Base-by-base conservation (phyloP, 1,140 invertebrate species). In the Hestina assimilis region DNA sequence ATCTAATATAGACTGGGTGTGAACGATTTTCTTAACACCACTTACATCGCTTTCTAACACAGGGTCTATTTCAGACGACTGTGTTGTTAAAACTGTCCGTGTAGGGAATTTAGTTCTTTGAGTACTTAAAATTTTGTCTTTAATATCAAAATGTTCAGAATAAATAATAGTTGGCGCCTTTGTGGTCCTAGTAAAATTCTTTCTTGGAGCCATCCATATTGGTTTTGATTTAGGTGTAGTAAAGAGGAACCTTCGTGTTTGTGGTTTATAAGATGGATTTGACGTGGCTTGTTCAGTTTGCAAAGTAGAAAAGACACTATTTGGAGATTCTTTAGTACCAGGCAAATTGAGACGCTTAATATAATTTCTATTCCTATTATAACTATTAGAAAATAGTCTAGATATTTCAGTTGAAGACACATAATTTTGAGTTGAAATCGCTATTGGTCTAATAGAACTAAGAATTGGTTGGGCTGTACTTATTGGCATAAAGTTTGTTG, bases 61-160 rank as follows among this genome's bases (percentile, higher is more conserved):
- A 46, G 85, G 85, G 48, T 88, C 83, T 45, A 88, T 87, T 29
- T 85, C 83, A 43, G 85, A 85, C 9, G 83, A 72, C 1, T 78
- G 74, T 12, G 85, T 88, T 3, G 83, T 85, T 43, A 86, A 58
- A 31, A 67, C 57, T 17, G 73, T 72, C 50, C 62, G 75, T 11
- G 69, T 63, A 9, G 69, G 50, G 23, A 43, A 19, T 11, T 43
- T 59, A 23, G 70, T 53, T 54, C 62, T 65, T 4, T 59, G 17
- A 12, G 70, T 69, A 28, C 69, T 63, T 3, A 64, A 66, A 23
- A 72, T 66, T 59, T 76, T 86, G 11, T 83, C 75, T 61, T 79
- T 85, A n/a, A 86, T 85, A 66, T 76, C 78, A 54, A 86, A 88
- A 73, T 88, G 79, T 56, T 86, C 83, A 2, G 75, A 79, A 46